Base-by-base conservation (phyloP, 92 coral and sea anemone genomes). In the Umimayanthus kanabou region DNA sequence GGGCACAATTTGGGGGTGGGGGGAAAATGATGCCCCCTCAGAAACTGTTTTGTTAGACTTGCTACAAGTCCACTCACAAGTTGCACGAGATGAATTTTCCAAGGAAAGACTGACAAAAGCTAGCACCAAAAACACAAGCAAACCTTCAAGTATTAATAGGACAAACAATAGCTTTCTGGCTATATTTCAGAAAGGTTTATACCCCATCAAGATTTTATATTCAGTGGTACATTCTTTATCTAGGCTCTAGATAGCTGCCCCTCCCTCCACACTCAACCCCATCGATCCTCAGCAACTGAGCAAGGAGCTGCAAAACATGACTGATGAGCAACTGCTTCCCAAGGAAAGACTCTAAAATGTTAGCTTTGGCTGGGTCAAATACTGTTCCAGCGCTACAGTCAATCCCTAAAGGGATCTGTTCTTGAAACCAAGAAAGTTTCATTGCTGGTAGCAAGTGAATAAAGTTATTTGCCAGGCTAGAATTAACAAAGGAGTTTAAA, bases 281-380 rank as follows among this genome's bases (percentile, higher is more conserved):
- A 40, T 97, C 98, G 33, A 93, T 88, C 88, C 95, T 89, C 29
- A 95, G 85, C 76, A 97, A 65, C 89, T 92, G 96, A 58, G 95
- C 80, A 28, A 92, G 39, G 33, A 94, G 91, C 77, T 95, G 97
- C 65, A 97, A 77, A 20, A 94, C 45, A 50, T 93, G 93, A 70
- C 88, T 88, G 57, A 94, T 40, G 88, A 92, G 79, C 23, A 90
- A 47, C 61, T 84, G 85, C 83, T 97, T 97, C 33, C 91, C 95
- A 70, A 57, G 40, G 47, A 92, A 70, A 6, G 99, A 95, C 61
- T 97, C 99, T 84, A 86, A 84, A 72, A 95, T 39, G 18, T 89
- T 91, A 13, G 67, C 66, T 39, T 81, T 79, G 9, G 5, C n/a
- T 20, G 95, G 95, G 42, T 92, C 73, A 40, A 92, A 53, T 13